phyloP scores from a whole-genome alignment of 2,797 vertebrate species.

The Steatocranus sp. region DNA sequence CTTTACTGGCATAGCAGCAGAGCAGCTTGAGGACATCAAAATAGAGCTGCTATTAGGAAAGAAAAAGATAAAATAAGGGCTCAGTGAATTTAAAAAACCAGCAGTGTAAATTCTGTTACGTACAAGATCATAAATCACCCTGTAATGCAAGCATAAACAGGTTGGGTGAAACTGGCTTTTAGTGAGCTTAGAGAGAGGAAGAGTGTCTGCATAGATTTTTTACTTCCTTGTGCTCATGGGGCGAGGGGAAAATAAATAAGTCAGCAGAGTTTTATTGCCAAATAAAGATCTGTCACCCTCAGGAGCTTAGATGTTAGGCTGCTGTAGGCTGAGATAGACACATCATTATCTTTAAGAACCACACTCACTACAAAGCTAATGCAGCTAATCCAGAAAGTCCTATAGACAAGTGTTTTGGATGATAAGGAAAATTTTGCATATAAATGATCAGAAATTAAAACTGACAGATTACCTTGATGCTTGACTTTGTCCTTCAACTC shows the following conservation, averaged over 20 bases:
- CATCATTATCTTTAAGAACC: not conserved
- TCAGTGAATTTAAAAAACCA: not conserved
- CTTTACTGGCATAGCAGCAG: not conserved
- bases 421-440: not conserved
- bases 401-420: not conserved
- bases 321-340: not conserved
- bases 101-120: not conserved
- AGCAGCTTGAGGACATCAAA: not conserved
- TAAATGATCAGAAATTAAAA: not conserved
- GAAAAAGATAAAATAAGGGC: not conserved
- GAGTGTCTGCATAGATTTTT: not conserved
- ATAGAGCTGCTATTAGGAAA: not conserved
- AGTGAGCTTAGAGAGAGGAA: not conserved
- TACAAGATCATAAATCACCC: not conserved
- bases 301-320: not conserved
- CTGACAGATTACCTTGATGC: not conserved
- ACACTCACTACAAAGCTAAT: not conserved
- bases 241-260: constrained; percentile 19
- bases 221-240: constrained; percentile 23
- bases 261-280: constrained; percentile 10
- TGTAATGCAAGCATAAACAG: constrained; percentile 6
- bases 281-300: not conserved
- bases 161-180: constrained; percentile 17
- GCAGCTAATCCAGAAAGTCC: not conserved
- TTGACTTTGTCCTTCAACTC: not conserved